Base-by-base conservation (phyloP, 1,140 invertebrate genomes). In the Polypedilum pembai region DNA sequence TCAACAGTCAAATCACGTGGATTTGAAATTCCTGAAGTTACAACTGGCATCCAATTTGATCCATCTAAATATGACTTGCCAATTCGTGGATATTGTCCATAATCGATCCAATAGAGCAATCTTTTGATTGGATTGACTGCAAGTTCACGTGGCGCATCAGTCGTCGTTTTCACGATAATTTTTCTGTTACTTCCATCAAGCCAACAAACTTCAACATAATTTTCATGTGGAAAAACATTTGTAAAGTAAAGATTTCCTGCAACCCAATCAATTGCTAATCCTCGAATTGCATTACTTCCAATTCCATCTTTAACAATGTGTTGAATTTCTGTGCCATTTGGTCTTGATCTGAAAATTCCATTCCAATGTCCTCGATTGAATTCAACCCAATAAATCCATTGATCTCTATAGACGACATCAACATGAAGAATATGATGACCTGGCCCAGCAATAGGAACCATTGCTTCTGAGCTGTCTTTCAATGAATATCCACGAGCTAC, bases 331-430 rank as follows among this genome's bases (percentile, higher is more conserved):
- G 92, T 92, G 41, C 95, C 94, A 78, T 96, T 96, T 0, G 94
- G 93, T 76, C 92, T 86, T 8, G 97, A 88, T 33, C 95, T 85
- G 83, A 92, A 96, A 17, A 99, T 95, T 20, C 96, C 97, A 80
- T 97, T 96, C 89, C 91, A 94, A 12, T 89, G 87, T 0, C 92
- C 94, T 41, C 93, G 87, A 76, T 95, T 95, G 79, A 95, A 95
- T 79, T 99, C 97, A 0, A 96, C 93, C 95, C 95, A 98, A 79
- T 98, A 99, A 74, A 99, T 98, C 88, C 93, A 95, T 76, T 93
- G 94, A 17, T 91, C 91, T 0, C 88, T 86, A 78, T 92, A 92
- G 79, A 96, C 89, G 0, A 98, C 91, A 80, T 97, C 94, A 0
- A 95, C 90, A 79, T 95, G 93, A 0, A 96, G 82, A 74, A 96